Percentiles rank a stretch among this genome's conserved stretches.
phyloP scores from a whole-genome alignment of 2,797 vertebrate species.

The Lacerta viridis region DNA sequence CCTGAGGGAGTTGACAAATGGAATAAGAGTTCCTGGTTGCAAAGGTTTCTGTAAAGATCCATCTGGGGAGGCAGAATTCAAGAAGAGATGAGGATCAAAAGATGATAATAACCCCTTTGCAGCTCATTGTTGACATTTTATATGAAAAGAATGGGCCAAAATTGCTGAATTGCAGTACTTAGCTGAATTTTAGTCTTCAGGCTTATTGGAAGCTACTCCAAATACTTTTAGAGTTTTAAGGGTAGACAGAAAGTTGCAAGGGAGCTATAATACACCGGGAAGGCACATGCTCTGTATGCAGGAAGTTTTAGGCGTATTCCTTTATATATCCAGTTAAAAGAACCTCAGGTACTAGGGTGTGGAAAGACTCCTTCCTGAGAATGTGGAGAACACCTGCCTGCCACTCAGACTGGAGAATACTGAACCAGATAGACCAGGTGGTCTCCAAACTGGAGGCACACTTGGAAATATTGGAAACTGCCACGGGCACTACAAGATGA shows the following conservation, averaged over 20 bases:
- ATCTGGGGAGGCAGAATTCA: constrained; percentile 70
- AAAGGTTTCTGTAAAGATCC: constrained; percentile 79
- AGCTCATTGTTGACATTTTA: background rate
- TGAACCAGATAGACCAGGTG: no score
- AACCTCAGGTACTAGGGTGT: background rate
- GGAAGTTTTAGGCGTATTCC: background rate
- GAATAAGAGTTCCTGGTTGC: constrained; percentile 78
- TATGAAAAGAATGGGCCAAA: background rate
- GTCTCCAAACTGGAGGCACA: no score
- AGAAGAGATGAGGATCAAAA: background rate
- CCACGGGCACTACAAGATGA: no score
- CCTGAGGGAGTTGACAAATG: constrained; percentile 76
- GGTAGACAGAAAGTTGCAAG: background rate
- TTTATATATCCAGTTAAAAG: background rate
- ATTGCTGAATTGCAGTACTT: background rate
- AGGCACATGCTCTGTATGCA: background rate
- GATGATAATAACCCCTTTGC: background rate
- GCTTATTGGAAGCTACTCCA: background rate
- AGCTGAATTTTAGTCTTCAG: background rate
- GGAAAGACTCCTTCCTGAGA: background rate
- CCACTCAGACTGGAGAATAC: no score
- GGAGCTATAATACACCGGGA: background rate
- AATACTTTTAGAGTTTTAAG: background rate
- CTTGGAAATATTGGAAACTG: no score
- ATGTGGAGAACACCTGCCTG: no score